Evolutionary conservation across 2,888 invertebrate species (phyloP).

Genomic region (Protodeltote pygarga): DNA sequence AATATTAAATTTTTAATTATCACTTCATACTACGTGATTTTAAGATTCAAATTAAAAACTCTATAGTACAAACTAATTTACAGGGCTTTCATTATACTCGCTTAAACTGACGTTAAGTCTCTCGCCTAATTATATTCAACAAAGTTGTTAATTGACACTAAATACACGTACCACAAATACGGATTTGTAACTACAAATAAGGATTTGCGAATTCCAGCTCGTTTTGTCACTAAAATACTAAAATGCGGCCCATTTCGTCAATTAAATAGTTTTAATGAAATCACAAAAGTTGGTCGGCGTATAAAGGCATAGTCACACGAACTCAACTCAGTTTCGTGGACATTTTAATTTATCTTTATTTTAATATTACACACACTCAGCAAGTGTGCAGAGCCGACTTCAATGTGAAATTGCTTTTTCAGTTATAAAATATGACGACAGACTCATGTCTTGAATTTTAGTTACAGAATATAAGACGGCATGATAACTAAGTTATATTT

Average conservation of each 20-base stretch:
- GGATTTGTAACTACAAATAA: too few species aligned
- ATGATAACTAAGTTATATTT: constrained; percentile 19
- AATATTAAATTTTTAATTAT: too few species aligned
- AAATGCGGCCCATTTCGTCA: constrained; percentile 40
- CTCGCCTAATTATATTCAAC: too few species aligned
- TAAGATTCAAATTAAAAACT: too few species aligned
- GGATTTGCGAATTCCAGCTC: constrained; percentile 15
- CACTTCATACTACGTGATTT: too few species aligned
- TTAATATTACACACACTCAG: constrained; percentile 53
- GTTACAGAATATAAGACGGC: constrained; percentile 11
- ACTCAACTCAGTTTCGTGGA: constrained; percentile 28
- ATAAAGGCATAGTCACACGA: constrained; percentile 35
- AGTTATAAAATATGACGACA: constrained; percentile 47
- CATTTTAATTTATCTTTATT: constrained; percentile 56
- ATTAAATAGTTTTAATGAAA: constrained; percentile 47
- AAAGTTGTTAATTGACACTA: too few species aligned
- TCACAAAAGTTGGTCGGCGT: constrained; percentile 31
- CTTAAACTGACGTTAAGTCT: too few species aligned
- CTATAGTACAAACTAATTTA: too few species aligned
- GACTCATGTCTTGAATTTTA: constrained; percentile 33
- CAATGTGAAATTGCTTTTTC: constrained; percentile 51
- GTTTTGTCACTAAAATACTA: constrained; percentile 34
- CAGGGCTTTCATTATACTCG: too few species aligned
- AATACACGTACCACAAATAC: too few species aligned
- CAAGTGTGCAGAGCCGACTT: constrained; percentile 44